Percentiles rank a stretch among this genome's conserved stretches.
Evolutionary conservation across 2,888 invertebrate species (phyloP).

Genomic region (Dicranocentrus wangi): DNA sequence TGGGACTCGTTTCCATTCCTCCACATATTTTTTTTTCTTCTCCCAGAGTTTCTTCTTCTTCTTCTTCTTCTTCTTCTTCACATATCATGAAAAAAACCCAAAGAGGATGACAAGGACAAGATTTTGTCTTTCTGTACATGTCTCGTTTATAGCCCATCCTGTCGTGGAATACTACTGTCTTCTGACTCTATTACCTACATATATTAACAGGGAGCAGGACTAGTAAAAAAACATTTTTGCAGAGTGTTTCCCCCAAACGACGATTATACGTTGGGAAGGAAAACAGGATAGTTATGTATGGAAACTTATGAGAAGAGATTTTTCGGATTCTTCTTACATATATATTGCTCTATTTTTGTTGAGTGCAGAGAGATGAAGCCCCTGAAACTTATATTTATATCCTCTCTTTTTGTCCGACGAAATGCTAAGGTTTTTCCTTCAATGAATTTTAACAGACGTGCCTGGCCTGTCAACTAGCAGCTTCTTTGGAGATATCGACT

Average conservation of each 20-base stretch:
- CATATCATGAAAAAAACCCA: background rate
- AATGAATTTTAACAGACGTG: slow-evolving; percentile 53
- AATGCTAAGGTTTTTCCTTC: slow-evolving; percentile 27
- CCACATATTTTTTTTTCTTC: slow-evolving; percentile 17
- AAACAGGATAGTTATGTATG: too few relatives aligned
- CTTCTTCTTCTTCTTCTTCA: slow-evolving; percentile 6
- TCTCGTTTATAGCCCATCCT: slow-evolving; percentile 38
- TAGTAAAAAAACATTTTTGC: too few relatives aligned
- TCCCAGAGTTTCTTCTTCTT: slow-evolving; percentile 11
- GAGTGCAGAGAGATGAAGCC: too few relatives aligned
- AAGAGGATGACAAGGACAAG: slow-evolving; percentile 46
- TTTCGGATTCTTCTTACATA: slow-evolving; percentile 9
- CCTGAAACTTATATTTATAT: too few relatives aligned
- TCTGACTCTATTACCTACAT: too few relatives aligned
- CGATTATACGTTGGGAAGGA: too few relatives aligned
- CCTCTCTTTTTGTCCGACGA: background rate
- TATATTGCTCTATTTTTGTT: too few relatives aligned
- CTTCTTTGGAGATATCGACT: slow-evolving; percentile 3
- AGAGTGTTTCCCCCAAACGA: too few relatives aligned
- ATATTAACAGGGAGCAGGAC: too few relatives aligned
- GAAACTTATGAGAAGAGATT: slow-evolving; percentile 44
- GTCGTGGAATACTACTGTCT: too few relatives aligned
- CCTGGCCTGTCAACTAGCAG: slow-evolving; percentile 34
- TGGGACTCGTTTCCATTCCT: slow-evolving; percentile 42
- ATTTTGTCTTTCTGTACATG: slow-evolving; percentile 29